Conservation (phyloP, 1,140 invertebrate species). For the Mactra quadrangularis region DNA sequence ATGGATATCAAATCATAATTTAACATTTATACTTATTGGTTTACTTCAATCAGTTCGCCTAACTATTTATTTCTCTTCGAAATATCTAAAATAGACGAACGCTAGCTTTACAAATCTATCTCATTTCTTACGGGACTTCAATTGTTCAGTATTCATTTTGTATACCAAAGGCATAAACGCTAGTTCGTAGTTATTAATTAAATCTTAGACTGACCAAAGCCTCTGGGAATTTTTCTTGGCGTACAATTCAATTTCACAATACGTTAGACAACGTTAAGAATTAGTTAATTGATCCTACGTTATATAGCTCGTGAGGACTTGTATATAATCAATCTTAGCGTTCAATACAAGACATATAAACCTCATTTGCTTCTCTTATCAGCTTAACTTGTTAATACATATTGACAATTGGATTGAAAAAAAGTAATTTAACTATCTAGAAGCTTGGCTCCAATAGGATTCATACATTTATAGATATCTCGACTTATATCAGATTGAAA, state of each 20-base stretch:
- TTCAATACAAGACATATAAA: background rate
- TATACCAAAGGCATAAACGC: background rate
- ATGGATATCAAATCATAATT: no score
- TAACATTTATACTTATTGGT: no score
- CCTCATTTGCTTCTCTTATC: background rate
- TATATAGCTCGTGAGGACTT: background rate
- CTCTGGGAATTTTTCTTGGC: slow-evolving; percentile 4
- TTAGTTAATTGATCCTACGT: slow-evolving; percentile 28
- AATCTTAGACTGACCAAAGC: slow-evolving; percentile 10
- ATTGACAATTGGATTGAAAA: background rate
- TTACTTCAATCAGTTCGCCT: no score
- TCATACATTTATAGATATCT: background rate
- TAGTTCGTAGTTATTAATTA: slow-evolving; percentile 13
- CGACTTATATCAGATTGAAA: no score
- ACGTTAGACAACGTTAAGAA: slow-evolving; percentile 19
- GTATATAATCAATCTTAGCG: background rate
- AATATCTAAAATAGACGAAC: background rate
- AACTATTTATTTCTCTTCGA: no score
- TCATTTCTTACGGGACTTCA: no score
- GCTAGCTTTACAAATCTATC: background rate
- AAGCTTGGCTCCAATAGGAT: slow-evolving; percentile 2
- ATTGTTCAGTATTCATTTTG: slow-evolving; percentile 25
- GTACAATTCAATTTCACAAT: slow-evolving; percentile 29
- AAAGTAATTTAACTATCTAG: slow-evolving; percentile 5
- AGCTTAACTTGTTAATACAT: background rate